These are phyloP conservation scores for Dysmachus trigonus DNA, from an alignment of 2,888 invertebrate genomes.

Conservation along the genomic window DNA sequence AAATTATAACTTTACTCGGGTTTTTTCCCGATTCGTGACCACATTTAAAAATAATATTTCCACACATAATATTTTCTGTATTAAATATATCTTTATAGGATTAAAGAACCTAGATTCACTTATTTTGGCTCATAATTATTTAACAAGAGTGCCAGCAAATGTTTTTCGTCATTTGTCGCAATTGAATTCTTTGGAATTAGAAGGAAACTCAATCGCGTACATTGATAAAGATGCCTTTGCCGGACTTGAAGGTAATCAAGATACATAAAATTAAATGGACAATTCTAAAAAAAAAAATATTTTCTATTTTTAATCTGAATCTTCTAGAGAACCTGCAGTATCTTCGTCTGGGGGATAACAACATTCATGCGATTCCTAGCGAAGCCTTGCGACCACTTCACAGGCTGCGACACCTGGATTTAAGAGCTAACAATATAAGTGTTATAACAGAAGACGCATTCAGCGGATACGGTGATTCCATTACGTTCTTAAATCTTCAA, in stretches of 20 bases:
- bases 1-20: no score
- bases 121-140: slow-evolving; percentile 85
- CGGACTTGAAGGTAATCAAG: slow-evolving; percentile 80
- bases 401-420: slow-evolving; percentile 86
- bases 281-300: background rate
- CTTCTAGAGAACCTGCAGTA: slow-evolving; percentile 85
- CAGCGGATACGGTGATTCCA: slow-evolving; percentile 86
- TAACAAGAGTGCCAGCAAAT: slow-evolving; percentile 79
- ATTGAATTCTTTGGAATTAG: slow-evolving; percentile 87
- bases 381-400: slow-evolving; percentile 84
- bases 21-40: no score
- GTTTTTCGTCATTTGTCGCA: slow-evolving; percentile 84
- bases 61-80: no score
- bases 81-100: slow-evolving; percentile 68
- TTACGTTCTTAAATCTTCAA: slow-evolving; percentile 91
- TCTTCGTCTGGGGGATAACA: slow-evolving; percentile 87
- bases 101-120: slow-evolving; percentile 82
- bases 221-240: slow-evolving; percentile 87
- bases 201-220: slow-evolving; percentile 82
- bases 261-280: background rate
- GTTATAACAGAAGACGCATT: slow-evolving; percentile 86
- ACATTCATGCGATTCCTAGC: slow-evolving; percentile 84
- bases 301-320: background rate
- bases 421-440: slow-evolving; percentile 88
- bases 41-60: no score